These are phyloP conservation scores for Trachurus trachurus DNA, from an alignment of 2,797 vertebrate genomes.

Conservation along the genomic window DNA sequence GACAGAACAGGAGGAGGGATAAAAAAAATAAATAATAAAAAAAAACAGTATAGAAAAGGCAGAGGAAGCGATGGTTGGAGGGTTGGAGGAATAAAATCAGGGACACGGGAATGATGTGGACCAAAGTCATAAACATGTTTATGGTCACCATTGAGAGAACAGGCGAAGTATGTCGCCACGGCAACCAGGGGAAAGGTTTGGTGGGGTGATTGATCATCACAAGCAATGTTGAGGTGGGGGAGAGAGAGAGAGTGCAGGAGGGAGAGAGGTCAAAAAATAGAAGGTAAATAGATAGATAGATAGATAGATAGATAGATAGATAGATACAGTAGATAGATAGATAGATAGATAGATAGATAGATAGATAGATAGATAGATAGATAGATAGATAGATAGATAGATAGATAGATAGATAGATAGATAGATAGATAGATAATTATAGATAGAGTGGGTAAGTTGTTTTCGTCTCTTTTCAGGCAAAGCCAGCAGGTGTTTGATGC, in stretches of 20 bases:
- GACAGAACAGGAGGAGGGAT: not conserved
- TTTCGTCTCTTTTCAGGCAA: too few species aligned
- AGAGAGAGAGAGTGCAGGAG: constrained; percentile 3
- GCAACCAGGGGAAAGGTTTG: constrained; percentile 21
- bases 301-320: not conserved
- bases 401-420: too few species aligned
- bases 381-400: too few species aligned
- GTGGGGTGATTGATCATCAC: constrained; percentile 41
- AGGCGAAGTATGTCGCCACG: constrained; percentile 39
- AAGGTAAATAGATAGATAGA: not conserved
- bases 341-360: too few species aligned
- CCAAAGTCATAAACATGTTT: not conserved
- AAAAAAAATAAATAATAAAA: too few species aligned
- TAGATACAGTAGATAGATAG: too few species aligned
- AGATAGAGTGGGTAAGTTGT: too few species aligned
- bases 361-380: too few species aligned
- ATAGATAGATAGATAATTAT: too few species aligned
- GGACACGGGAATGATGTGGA: not conserved
- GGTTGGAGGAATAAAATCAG: not conserved
- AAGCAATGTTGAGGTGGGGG: constrained; percentile 3
- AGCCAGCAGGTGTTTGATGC: too few species aligned
- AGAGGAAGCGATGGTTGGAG: not conserved
- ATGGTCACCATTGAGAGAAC: not conserved
- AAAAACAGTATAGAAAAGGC: too few species aligned
- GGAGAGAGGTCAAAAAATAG: not conserved